Conservation (phyloP, 1,140 invertebrate genomes). For the Tetramorium simillimum region DNA sequence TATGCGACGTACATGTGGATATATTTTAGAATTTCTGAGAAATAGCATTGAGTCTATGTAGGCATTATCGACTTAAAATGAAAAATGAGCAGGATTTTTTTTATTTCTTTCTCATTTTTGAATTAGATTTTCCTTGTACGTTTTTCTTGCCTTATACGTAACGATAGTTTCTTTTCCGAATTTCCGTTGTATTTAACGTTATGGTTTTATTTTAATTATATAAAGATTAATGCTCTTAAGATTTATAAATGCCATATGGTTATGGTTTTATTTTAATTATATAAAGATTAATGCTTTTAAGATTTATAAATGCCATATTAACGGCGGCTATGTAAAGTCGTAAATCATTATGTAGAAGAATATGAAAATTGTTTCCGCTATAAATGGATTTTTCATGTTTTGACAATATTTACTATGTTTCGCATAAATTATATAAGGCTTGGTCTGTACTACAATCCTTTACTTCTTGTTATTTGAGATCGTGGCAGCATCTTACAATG, state of each 20-base stretch:
- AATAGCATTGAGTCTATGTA: not conserved
- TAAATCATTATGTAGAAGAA: not conserved
- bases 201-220: not conserved
- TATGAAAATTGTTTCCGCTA: slow-evolving; percentile 19
- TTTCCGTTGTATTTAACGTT: not conserved
- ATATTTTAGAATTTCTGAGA: not conserved
- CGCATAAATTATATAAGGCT: slow-evolving; percentile 59
- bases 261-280: not conserved
- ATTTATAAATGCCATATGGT: not conserved
- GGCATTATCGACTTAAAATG: not conserved
- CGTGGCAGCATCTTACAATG: slow-evolving; percentile 33
- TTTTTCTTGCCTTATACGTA: not conserved
- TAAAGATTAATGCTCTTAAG: not conserved
- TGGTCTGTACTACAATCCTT: slow-evolving; percentile 48
- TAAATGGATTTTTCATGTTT: not conserved
- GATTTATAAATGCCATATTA: not conserved
- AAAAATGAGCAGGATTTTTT: not conserved
- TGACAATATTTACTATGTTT: not conserved
- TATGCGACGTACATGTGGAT: not conserved
- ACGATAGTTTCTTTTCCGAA: not conserved
- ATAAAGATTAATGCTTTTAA: not conserved
- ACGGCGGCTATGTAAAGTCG: not conserved
- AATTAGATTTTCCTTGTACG: not conserved
- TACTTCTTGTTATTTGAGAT: slow-evolving; percentile 56
- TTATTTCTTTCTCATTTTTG: not conserved